These are phyloP conservation scores for Sphyrna mokarran DNA, from an alignment of 2,113 vertebrate species.

Conservation along the genomic window DNA sequence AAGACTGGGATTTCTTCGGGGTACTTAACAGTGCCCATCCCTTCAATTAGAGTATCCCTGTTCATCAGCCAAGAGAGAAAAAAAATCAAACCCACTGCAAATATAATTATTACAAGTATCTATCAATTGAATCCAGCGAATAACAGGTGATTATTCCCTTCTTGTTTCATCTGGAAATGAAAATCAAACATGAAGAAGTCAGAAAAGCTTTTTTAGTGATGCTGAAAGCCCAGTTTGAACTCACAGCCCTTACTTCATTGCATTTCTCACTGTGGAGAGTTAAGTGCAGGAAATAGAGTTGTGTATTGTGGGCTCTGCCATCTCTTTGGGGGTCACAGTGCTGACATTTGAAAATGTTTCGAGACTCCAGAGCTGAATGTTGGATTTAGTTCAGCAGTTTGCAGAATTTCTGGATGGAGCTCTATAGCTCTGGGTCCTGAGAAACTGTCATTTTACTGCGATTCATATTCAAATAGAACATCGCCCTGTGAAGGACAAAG, in stretches of 20 bases:
- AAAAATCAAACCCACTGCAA: background rate
- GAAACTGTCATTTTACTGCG: slow-evolving; percentile 4
- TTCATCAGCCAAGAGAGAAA: background rate
- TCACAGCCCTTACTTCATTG: slow-evolving; percentile 5
- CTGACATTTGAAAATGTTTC: slow-evolving; percentile 39
- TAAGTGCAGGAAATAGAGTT: slow-evolving; percentile 23
- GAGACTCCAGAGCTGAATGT: background rate
- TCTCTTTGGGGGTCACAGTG: background rate
- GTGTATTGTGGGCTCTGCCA: background rate
- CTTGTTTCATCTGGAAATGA: background rate
- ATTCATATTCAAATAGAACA: slow-evolving; percentile 21
- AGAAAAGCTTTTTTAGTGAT: background rate
- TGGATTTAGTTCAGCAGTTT: slow-evolving; percentile 36
- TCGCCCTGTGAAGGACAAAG: slow-evolving; percentile 34
- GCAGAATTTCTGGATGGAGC: background rate
- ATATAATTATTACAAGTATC: background rate
- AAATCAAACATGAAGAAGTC: background rate
- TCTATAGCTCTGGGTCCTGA: background rate
- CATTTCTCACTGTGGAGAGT: slow-evolving; percentile 33
- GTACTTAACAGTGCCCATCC: too few relatives aligned
- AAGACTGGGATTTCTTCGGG: background rate
- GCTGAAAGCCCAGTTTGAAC: slow-evolving; percentile 36
- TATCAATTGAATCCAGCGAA: background rate
- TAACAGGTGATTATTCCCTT: background rate
- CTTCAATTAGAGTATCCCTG: background rate